Percentiles rank a stretch among this genome's conserved stretches.
These are phyloP conservation scores for Villa cingulata DNA, from an alignment of 2,888 invertebrate genomes.

Conservation along the genomic window DNA sequence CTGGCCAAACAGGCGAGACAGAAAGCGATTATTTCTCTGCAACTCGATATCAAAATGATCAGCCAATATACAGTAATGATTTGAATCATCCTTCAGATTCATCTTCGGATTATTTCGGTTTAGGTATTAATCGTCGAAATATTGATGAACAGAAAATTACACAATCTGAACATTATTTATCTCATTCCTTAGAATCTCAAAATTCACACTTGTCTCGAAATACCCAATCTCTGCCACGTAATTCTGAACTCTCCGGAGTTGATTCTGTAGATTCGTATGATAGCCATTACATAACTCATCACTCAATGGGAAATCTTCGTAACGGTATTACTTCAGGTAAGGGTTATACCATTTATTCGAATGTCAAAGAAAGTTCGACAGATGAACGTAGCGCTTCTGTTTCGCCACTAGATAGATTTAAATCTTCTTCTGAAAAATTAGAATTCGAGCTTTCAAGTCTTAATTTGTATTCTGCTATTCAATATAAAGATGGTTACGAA, in stretches of 20 bases:
- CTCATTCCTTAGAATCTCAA: constrained; percentile 30
- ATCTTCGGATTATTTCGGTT: constrained; percentile 32
- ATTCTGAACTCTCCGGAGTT: constrained; percentile 33
- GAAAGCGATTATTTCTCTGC: constrained; percentile 17
- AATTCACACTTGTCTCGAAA: constrained; percentile 24
- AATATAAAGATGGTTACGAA: constrained; percentile 22
- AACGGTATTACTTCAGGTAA: constrained; percentile 11
- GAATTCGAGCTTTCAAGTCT: constrained; percentile 45
- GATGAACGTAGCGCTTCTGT: constrained; percentile 21
- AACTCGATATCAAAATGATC: not conserved
- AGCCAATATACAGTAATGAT: constrained; percentile 26
- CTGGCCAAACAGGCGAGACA: not conserved
- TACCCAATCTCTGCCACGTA: constrained; percentile 33
- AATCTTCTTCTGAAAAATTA: constrained; percentile 35
- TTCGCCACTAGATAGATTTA: constrained; percentile 23
- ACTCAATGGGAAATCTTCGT: constrained; percentile 19
- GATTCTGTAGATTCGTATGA: constrained; percentile 36
- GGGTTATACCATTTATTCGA: constrained; percentile 25
- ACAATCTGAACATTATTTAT: constrained; percentile 30
- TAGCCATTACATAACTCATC: constrained; percentile 34
- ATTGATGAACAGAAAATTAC: constrained; percentile 25
- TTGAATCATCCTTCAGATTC: constrained; percentile 33
- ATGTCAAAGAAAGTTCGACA: constrained; percentile 31
- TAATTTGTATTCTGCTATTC: constrained; percentile 41
- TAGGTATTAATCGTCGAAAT: constrained; percentile 23